These are phyloP conservation scores for Leptinotarsa juncta DNA, from an alignment of 2,888 invertebrate species.

Conservation along the genomic window DNA sequence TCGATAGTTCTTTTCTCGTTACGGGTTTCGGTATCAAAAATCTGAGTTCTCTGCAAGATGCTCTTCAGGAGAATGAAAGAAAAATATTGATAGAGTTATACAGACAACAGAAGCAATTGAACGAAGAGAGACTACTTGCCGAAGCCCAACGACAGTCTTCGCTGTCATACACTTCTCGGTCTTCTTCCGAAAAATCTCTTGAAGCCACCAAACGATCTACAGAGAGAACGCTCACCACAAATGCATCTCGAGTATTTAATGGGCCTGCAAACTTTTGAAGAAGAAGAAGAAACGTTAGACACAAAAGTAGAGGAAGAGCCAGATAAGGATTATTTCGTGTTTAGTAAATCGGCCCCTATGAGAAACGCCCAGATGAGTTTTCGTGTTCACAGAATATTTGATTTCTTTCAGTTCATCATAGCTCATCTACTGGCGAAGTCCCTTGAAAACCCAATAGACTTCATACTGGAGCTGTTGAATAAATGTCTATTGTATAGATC, in stretches of 20 bases:
- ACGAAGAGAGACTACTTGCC: not conserved
- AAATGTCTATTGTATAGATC: conserved; percentile 65
- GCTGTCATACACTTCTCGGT: not conserved
- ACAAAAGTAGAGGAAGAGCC: conserved; percentile 29
- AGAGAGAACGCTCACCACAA: conserved; percentile 33
- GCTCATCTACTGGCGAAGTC: conserved; percentile 64
- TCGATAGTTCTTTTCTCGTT: conserved; percentile 51
- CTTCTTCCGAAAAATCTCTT: not conserved
- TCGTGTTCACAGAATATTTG: conserved; percentile 62
- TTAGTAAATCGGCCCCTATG: conserved; percentile 52
- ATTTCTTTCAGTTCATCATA: conserved; percentile 66
- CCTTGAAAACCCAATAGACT: conserved; percentile 65
- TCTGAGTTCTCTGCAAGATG: conserved; percentile 53
- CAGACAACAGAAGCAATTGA: conserved; percentile 6
- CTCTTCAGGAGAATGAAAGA: conserved; percentile 49
- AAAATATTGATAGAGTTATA: conserved; percentile 26
- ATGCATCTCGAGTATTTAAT: conserved; percentile 55
- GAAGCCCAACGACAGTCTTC: not conserved
- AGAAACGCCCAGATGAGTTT: conserved; percentile 63
- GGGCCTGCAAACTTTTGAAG: conserved; percentile 29
- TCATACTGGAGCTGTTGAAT: conserved; percentile 64
- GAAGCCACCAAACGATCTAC: not conserved
- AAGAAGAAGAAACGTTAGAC: conserved; percentile 36
- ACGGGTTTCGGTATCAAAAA: conserved; percentile 57
- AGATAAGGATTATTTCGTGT: conserved; percentile 47